Base-by-base conservation (phyloP, 2,888 invertebrate species). In the Drosophila hamatofila region DNA sequence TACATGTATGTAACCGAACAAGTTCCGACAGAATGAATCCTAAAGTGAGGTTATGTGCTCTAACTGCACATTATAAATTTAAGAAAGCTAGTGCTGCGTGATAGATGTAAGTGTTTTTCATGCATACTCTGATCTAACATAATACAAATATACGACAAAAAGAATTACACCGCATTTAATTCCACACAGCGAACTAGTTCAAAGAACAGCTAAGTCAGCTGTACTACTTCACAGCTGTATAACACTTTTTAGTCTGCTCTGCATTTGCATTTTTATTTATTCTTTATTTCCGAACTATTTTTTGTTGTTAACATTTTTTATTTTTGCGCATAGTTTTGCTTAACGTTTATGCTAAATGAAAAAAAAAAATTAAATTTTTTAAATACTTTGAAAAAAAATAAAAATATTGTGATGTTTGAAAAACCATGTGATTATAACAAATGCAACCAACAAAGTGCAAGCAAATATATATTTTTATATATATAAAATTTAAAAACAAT, bases 381-480 rank as follows among this genome's bases (percentile, higher is more conserved):
- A 73, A 64, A 75, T 72, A 51, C 35, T 68, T 44, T 60, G 14
- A 42, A 55, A 64, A 52, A 52, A 58, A 71, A 42, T 44, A 63
- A 46, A 71, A 75, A 88, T 74, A 80, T 68, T 77, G 85, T 72
- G 74, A 78, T 81, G 71, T 79, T 77, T 55, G 37, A 37, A 65
- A 73, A 86, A 41, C 62, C 42, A 60, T 77, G 70, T 70, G 75
- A 70, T 70, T 59, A 55, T 48, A 27, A 67, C 56, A 69, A 76
- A 78, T 87, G 83, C 86, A 80, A 78, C 72, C 78, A 70, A 74
- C 72, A 85, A 80, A 89, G 81, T 89, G 85, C 89, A 88, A 88
- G 82, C 82, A 88, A 80, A 85, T 85, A 87, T 81, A 80, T 37
- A 44, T 44, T 14, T 41, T 21, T 44, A 57, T 23, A 55, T 48